phyloP scores from a whole-genome alignment of 2,113 vertebrate genomes.

The Callopanchax toddi region DNA sequence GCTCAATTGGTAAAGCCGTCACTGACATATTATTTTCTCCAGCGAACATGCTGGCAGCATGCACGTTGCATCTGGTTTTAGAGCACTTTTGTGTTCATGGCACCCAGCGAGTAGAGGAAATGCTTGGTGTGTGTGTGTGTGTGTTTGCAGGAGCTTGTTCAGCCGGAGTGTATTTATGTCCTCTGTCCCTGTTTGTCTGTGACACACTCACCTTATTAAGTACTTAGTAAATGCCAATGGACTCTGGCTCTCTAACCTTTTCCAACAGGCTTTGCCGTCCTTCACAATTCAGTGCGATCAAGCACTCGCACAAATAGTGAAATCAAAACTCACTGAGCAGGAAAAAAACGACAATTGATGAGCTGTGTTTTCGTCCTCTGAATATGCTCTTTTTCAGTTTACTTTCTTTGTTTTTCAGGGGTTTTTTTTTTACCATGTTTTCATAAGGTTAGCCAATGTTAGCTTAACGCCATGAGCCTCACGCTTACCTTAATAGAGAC shows the following conservation, averaged over 20 bases:
- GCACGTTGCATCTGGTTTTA: background rate
- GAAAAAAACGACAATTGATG: constrained; percentile 12
- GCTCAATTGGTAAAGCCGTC: too few species aligned
- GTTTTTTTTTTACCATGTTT: background rate
- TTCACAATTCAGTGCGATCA: constrained; percentile 20
- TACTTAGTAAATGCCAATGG: constrained; percentile 59
- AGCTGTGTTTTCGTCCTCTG: background rate
- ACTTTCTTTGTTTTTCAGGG: background rate
- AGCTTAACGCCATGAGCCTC: background rate
- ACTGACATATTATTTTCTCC: too few species aligned
- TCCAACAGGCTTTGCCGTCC: constrained; percentile 14
- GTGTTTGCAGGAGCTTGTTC: constrained; percentile 8
- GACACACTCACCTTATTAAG: constrained; percentile 59
- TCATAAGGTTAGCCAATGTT: background rate
- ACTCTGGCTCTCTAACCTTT: constrained; percentile 31
- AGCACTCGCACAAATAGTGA: background rate
- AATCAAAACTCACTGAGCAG: constrained; percentile 17
- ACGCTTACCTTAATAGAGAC: constrained; percentile 1
- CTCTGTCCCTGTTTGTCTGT: constrained; percentile 33
- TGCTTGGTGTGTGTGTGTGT: background rate
- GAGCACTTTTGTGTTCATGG: background rate
- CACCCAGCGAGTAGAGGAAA: background rate
- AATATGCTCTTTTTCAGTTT: background rate
- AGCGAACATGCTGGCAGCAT: too few species aligned
- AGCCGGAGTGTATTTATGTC: constrained; percentile 25